Base-by-base conservation (phyloP, 2,888 invertebrate genomes). In the Stegophylla sp. region DNA sequence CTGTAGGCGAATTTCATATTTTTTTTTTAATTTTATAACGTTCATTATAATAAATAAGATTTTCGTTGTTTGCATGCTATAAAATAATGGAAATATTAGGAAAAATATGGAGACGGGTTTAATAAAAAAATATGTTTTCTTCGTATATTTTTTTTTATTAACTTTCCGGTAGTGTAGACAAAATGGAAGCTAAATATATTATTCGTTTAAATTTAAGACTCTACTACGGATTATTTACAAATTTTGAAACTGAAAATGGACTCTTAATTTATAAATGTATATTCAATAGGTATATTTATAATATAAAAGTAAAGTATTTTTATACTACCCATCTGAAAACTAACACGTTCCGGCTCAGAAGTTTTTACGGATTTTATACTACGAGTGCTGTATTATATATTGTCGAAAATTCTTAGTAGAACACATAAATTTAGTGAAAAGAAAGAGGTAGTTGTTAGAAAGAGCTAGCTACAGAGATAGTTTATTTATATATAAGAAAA, bases 1-100 rank as follows among this genome's bases (percentile, higher is more conserved):
- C 73, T 23, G 28, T 10, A 20, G 74, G 63, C 74, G 20, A 51
- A 51, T 45, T 61, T 73, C 28, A 61, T 59, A 59, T 73, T 7
- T 48, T 56, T n/a, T n/a, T n/a, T 15, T 34, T n/a, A 48, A 28
- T 17, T 28, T 12, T 9, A 5, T n/a, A 5, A 28, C 53, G 1
- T 41, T 53, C 41, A 71, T 59, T 43, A 43, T 56, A 69, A 69
- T 69, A 53, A n/a, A n/a, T n/a, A n/a, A n/a, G n/a, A 71, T 53
- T 71, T 34, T 71, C 15, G 20, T n/a, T 34, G 20, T 12, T 53
- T 53, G 34, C 28, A 28, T 51, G 34, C 41, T 23, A 7, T 17
- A 56, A 51, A 12, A 9, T 23, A 72, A 48, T 53, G 56, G 43
- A 17, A 34, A 34, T 34, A 34, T 28, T 15, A 2, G n/a, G 15